phyloP scores from a whole-genome alignment of 2,888 invertebrate species.

The Adela reaumurella region DNA sequence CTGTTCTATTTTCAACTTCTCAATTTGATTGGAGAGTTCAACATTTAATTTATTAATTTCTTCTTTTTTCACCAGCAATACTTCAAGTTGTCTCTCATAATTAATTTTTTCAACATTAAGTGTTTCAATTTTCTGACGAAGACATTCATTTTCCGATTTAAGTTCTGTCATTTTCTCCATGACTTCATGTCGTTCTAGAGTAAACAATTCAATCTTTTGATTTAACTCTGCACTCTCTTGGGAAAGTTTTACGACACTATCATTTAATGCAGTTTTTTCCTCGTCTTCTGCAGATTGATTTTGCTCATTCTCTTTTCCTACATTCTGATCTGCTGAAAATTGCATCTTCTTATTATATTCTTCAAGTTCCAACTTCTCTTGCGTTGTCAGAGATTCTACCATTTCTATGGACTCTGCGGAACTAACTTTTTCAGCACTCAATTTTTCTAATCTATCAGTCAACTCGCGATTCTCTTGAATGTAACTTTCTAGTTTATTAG shows the following conservation, averaged over 20 bases:
- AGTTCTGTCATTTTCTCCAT: slow-evolving; percentile 65
- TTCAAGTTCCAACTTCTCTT: slow-evolving; percentile 67
- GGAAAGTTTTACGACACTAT: slow-evolving; percentile 55
- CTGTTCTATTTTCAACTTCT: slow-evolving; percentile 38
- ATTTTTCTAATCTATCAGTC: slow-evolving; percentile 67
- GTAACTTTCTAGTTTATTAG: slow-evolving; percentile 61
- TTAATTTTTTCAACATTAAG: no score
- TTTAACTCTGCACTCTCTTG: slow-evolving; percentile 64
- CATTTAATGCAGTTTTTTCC: slow-evolving; percentile 33
- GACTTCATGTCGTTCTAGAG: slow-evolving; percentile 65
- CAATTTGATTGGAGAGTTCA: slow-evolving; percentile 37
- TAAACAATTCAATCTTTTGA: slow-evolving; percentile 65
- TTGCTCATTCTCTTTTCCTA: slow-evolving; percentile 20
- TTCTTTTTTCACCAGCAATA: slow-evolving; percentile 42
- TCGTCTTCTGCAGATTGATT: slow-evolving; percentile 17
- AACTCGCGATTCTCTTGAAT: slow-evolving; percentile 73
- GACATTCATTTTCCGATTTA: slow-evolving; percentile 57
- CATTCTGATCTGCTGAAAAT: slow-evolving; percentile 3
- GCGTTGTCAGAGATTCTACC: slow-evolving; percentile 66
- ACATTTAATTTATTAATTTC: slow-evolving; percentile 29
- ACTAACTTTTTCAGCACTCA: slow-evolving; percentile 68
- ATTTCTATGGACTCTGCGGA: slow-evolving; percentile 76
- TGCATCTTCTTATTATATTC: slow-evolving; percentile 58
- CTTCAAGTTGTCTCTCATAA: slow-evolving; percentile 37
- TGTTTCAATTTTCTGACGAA: slow-evolving; percentile 51